These are phyloP conservation scores for Hepsetus odoe DNA, from an alignment of 2,113 vertebrate genomes.

Conservation along the genomic window DNA sequence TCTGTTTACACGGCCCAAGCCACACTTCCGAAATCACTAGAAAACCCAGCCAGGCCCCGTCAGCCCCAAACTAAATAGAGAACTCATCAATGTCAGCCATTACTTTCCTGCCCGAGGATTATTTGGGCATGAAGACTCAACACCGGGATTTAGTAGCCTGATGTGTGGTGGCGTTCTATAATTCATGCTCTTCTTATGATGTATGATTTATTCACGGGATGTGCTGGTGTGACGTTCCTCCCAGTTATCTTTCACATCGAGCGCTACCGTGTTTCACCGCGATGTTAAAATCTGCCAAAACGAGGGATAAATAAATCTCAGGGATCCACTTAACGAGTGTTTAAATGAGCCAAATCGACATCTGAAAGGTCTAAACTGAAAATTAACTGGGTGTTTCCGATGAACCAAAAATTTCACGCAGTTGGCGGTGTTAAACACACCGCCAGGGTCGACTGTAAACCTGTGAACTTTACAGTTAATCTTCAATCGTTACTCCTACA, in stretches of 20 bases:
- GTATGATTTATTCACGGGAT: constrained; percentile 1
- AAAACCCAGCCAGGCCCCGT: constrained; percentile 33
- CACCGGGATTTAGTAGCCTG: neutral
- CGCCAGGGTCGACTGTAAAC: no score
- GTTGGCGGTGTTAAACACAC: no score
- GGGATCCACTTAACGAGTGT: neutral
- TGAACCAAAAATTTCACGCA: no score
- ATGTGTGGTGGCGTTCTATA: neutral
- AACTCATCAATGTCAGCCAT: constrained; percentile 50
- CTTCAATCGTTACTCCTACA: no score
- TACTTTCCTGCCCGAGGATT: neutral
- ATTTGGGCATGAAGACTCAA: neutral
- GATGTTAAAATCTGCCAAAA: neutral
- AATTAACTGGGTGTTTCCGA: no score
- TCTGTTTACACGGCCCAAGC: constrained; percentile 60
- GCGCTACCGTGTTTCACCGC: neutral
- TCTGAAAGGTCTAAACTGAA: no score
- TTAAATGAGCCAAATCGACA: neutral
- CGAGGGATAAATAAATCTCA: neutral
- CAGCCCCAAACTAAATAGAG: constrained; percentile 48
- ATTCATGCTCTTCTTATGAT: neutral
- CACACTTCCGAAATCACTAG: constrained; percentile 60
- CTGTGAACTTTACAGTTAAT: no score
- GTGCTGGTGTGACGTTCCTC: neutral
- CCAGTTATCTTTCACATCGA: neutral